Base-by-base conservation (phyloP, 2,888 invertebrate species). In the Clistopyga incitator region DNA sequence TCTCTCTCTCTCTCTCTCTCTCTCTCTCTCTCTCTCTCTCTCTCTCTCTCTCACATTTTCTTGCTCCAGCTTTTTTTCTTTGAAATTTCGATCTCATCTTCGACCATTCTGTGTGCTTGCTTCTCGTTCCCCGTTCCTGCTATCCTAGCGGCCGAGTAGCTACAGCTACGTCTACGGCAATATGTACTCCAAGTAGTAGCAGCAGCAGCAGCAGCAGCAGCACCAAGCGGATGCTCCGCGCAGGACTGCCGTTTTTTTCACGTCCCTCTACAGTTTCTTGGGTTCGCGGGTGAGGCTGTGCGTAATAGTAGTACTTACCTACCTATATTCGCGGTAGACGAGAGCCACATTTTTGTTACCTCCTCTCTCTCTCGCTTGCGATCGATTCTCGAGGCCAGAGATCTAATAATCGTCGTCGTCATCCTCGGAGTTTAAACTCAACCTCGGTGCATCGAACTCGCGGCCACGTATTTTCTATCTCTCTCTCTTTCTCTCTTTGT, bases 211-310 rank as follows among this genome's bases (percentile, higher is more conserved):
- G 71, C 56, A 67, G 42, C 68, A 64, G 75, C 68, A 25, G 45
- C 78, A 77, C 45, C 64, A 65, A 52, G 59, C 68, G 64, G 68
- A 54, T 75, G 75, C 70, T 68, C 23, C 77, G 76, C 83, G 79
- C 82, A 83, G 76, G 82, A 76, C 79, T 76, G 82, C 75, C 82
- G 84, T 75, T 79, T 74, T 77, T 84, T 67, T 72, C 54, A 25
- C 56, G 56, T 71, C 23, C 38, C 59, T 65, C 61, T 54, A 65
- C 47, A 54, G 67, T 75, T 65, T 79, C 64, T 83, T 25, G 61
- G 47, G 68, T 80, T 80, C 71, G 71, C 70, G 85, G 85, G 86
- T 85, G 85, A 86, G 86, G 86, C 85, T 86, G 79, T 64, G 64
- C 84, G 52, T 81, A 74, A 68, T 61, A 38, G 70, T 47, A 54